Percentiles rank a stretch among this genome's conserved stretches.
These are phyloP conservation scores for Gobiocypris rarus DNA, from an alignment of 2,113 vertebrate genomes.

Conservation along the genomic window DNA sequence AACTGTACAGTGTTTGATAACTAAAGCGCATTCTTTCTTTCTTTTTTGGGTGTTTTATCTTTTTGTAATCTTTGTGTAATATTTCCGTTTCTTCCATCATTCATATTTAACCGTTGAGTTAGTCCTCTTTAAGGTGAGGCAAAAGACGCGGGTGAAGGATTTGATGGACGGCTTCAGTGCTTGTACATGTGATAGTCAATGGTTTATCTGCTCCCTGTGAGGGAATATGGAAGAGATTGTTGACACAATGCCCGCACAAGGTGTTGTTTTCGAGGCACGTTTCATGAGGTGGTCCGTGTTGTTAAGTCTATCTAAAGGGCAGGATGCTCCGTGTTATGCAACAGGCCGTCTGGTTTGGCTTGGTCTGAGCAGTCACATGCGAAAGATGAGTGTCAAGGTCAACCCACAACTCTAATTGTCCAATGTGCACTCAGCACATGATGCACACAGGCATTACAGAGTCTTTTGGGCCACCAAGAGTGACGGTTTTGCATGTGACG, in stretches of 20 bases:
- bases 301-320: slow-evolving; percentile 20
- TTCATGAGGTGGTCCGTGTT: background rate
- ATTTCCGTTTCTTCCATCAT: slow-evolving; percentile 61
- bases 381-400: slow-evolving; percentile 21
- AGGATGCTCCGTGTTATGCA: slow-evolving; percentile 25
- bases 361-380: slow-evolving; percentile 30
- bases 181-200: background rate
- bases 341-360: slow-evolving; percentile 23
- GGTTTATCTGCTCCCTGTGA: background rate
- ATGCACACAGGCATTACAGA: background rate
- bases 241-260: slow-evolving; percentile 5
- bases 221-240: slow-evolving; percentile 12
- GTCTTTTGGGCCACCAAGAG: background rate
- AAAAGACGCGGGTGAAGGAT: slow-evolving; percentile 22
- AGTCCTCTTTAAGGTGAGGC: slow-evolving; percentile 44
- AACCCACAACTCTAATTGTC: slow-evolving; percentile 16
- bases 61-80: slow-evolving; percentile 61
- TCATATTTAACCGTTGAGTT: slow-evolving; percentile 59
- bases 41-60: slow-evolving; percentile 68
- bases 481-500: background rate
- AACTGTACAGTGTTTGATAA: slow-evolving; percentile 78
- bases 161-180: background rate
- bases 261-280: slow-evolving; percentile 4
- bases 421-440: slow-evolving; percentile 13
- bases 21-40: slow-evolving; percentile 60